These are phyloP conservation scores for Chymomyza amoena DNA, from an alignment of 2,888 invertebrate species.

Conservation along the genomic window DNA sequence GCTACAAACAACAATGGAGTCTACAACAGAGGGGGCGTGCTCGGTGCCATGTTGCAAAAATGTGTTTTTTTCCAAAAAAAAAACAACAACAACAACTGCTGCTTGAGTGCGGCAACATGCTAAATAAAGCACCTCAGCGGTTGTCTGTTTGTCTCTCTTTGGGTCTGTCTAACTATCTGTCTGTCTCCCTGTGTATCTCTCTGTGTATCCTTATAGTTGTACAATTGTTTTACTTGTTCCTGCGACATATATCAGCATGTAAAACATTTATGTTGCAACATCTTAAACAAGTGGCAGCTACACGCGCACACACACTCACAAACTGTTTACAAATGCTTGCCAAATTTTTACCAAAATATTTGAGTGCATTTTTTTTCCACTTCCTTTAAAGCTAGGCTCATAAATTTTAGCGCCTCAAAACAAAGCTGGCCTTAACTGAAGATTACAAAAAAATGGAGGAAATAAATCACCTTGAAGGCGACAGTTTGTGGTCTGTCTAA, in stretches of 20 bases:
- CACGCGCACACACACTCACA: neutral
- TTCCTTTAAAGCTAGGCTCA: neutral
- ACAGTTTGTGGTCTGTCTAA: neutral
- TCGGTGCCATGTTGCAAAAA: neutral
- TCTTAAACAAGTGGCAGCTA: neutral
- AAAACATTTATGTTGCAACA: slow-evolving; percentile 3
- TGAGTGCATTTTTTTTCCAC: neutral
- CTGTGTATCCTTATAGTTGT: neutral
- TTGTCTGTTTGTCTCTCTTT: neutral
- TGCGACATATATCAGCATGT: slow-evolving; percentile 3
- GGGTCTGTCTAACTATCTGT: neutral
- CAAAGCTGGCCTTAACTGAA: neutral
- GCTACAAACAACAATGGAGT: neutral
- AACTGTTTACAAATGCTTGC: neutral
- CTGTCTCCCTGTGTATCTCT: neutral
- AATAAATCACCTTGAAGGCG: neutral
- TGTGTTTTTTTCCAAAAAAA: neutral
- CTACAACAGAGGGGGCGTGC: neutral
- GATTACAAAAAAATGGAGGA: neutral
- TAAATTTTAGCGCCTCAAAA: slow-evolving; percentile 11
- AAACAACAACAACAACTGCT: neutral
- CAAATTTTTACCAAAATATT: neutral
- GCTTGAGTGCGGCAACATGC: neutral
- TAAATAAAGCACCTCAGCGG: neutral
- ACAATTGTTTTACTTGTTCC: neutral